phyloP scores from a whole-genome alignment of 2,888 invertebrate genomes.

The Diplazon laetatorius region DNA sequence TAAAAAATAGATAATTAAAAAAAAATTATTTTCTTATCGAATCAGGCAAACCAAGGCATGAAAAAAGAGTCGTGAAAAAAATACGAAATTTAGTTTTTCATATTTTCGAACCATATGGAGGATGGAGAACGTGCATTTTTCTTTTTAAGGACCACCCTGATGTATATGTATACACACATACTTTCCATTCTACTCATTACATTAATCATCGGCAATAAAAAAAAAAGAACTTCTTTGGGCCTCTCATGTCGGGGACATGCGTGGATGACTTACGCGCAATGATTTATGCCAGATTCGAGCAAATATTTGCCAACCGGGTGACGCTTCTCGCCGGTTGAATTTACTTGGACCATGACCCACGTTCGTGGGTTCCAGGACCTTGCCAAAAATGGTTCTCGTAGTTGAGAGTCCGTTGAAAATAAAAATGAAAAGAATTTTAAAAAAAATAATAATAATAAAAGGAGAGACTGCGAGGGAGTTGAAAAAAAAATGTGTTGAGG shows the following conservation, averaged over 20 bases:
- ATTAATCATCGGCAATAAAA: conserved; percentile 2
- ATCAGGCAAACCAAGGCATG: no score
- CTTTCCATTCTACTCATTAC: conserved; percentile 2
- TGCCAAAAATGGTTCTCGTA: conserved; percentile 52
- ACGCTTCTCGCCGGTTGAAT: conserved; percentile 19
- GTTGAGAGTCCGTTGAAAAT: conserved; percentile 40
- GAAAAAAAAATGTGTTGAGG: background rate
- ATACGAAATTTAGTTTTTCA: no score
- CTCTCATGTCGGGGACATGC: conserved; percentile 11
- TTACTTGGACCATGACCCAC: conserved; percentile 26
- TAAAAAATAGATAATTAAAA: no score
- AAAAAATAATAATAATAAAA: background rate
- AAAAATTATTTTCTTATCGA: no score
- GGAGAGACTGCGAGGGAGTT: background rate
- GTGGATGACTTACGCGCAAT: conserved; percentile 3
- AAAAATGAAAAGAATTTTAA: no score
- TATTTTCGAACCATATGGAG: no score
- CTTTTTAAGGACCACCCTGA: no score
- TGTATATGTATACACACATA: no score
- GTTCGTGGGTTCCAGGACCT: background rate
- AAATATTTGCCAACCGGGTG: conserved; percentile 35
- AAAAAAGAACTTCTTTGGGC: background rate
- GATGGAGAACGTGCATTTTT: no score
- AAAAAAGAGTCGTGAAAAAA: no score
- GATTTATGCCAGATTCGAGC: conserved; percentile 17